Evolutionary conservation across 2,113 vertebrate genomes (phyloP).

Genomic region (Nipponia nippon): DNA sequence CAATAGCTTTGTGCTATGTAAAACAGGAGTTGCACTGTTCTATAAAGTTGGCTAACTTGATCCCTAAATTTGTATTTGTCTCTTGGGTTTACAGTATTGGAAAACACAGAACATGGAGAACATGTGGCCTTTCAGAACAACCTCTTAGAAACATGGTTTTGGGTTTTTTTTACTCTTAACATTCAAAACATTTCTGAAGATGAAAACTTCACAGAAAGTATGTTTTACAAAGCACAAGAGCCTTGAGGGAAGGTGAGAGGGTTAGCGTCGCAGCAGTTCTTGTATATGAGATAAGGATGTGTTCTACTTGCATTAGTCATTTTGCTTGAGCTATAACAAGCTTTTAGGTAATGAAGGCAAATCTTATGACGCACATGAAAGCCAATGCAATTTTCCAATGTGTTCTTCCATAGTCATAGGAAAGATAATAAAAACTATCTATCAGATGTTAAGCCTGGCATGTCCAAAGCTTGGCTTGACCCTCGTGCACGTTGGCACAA

Average conservation of each 20-base stretch:
- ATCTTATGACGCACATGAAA: not conserved
- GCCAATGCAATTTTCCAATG: not conserved
- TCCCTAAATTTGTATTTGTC: not conserved
- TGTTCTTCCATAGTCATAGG: not conserved
- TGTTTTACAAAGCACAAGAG: not conserved
- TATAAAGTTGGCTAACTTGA: not conserved
- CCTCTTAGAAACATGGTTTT: fast-evolving
- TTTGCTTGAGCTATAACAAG: not conserved
- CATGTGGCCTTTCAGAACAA: not conserved
- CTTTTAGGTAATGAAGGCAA: not conserved
- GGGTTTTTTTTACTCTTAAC: not conserved
- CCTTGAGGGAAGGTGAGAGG: not conserved
- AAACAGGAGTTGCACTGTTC: not conserved
- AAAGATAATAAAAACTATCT: not conserved
- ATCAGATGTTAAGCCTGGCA: not conserved
- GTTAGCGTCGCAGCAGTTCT: too few relatives aligned
- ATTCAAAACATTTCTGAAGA: not conserved
- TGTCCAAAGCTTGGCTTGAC: not conserved
- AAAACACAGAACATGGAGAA: not conserved
- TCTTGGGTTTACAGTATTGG: not conserved
- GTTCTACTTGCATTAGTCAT: fast-evolving
- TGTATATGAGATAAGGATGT: too few relatives aligned
- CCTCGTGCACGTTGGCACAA: fast-evolving
- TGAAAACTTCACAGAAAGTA: not conserved
- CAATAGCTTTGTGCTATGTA: not conserved